Evolutionary conservation across 2,888 invertebrate species (phyloP).

Genomic region (Drepana falcataria): DNA sequence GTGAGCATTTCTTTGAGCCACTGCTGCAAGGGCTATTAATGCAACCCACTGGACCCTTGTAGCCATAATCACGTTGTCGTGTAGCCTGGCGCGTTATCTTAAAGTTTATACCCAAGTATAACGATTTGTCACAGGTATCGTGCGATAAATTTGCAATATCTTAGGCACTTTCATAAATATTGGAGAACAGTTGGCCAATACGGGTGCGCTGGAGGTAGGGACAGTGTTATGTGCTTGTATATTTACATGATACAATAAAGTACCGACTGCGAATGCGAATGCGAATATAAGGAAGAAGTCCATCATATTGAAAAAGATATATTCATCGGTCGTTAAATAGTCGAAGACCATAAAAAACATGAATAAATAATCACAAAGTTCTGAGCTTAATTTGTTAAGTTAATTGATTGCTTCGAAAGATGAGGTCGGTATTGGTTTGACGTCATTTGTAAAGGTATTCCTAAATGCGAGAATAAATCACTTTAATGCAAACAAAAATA

Average conservation of each 20-base stretch:
- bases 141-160: slow-evolving; percentile 22
- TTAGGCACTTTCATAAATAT: slow-evolving; percentile 4
- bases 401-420: slow-evolving; percentile 8
- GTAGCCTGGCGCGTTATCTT: slow-evolving; percentile 54
- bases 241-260: too few relatives aligned
- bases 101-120: slow-evolving; percentile 42
- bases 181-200: neutral
- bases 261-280: too few relatives aligned
- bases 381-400: neutral
- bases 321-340: too few relatives aligned
- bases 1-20: neutral
- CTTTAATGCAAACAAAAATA: too few relatives aligned
- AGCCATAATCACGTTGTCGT: slow-evolving; percentile 55
- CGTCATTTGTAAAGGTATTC: too few relatives aligned
- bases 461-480: too few relatives aligned
- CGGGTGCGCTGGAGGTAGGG: neutral
- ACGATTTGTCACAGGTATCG: slow-evolving; percentile 59
- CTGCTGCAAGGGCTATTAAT: neutral
- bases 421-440: neutral
- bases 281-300: too few relatives aligned
- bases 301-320: too few relatives aligned
- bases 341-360: too few relatives aligned
- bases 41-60: slow-evolving; percentile 21
- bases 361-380: too few relatives aligned
- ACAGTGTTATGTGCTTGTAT: neutral